Evolutionary conservation across 2,113 vertebrate species (phyloP).

Genomic region (Melospiza melodia): DNA sequence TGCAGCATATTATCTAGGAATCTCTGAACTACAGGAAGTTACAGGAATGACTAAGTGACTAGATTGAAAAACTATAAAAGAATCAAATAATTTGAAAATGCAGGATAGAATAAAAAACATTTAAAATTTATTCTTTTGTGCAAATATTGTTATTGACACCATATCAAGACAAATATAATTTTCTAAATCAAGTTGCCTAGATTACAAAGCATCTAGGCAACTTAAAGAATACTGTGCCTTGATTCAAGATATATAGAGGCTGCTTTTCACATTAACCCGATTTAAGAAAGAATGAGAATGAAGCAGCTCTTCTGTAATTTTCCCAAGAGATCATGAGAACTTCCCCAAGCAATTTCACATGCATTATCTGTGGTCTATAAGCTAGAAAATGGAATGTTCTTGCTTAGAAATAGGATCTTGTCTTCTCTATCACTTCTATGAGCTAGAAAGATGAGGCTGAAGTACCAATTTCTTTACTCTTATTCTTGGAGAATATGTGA

Average conservation of each 20-base stretch:
- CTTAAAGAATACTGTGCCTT: not conserved
- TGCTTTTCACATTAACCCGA: not conserved
- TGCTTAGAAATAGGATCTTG: not conserved
- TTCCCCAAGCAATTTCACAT: not conserved
- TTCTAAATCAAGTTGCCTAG: not conserved
- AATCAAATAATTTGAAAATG: slow-evolving; percentile 39
- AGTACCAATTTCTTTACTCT: not conserved
- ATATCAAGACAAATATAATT: not conserved
- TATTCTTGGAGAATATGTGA: not conserved
- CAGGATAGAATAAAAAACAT: not conserved
- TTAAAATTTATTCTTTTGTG: not conserved
- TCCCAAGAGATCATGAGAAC: not conserved
- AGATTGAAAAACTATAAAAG: slow-evolving; percentile 27
- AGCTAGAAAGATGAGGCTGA: not conserved
- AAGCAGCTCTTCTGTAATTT: not conserved
- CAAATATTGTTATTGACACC: not conserved
- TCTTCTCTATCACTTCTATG: not conserved
- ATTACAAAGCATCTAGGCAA: not conserved
- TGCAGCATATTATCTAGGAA: slow-evolving; percentile 32
- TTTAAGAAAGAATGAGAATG: not conserved
- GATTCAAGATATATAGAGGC: not conserved
- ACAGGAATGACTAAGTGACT: slow-evolving; percentile 17
- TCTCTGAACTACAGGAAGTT: not conserved
- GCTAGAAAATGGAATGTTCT: not conserved
- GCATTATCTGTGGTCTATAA: not conserved